Evolutionary conservation across 2,797 vertebrate genomes (phyloP).

Genomic region (Myiothlypis coronata): DNA sequence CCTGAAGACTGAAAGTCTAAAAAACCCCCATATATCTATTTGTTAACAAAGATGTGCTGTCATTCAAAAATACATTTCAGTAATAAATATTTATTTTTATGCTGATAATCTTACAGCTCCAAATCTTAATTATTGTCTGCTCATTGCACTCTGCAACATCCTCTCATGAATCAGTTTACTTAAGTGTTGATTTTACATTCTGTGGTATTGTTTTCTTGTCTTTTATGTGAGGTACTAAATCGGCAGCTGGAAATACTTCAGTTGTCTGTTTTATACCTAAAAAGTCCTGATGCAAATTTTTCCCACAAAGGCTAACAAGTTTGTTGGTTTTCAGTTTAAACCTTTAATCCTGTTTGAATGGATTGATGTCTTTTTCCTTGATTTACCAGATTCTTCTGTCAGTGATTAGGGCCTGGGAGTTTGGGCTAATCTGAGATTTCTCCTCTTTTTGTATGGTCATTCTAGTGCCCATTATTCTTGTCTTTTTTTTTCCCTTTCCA

Average conservation of each 20-base stretch:
- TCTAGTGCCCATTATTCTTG: conserved; percentile 33
- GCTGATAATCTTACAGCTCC: background rate
- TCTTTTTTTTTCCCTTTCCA: background rate
- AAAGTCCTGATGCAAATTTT: conserved; percentile 17
- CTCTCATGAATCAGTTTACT: background rate
- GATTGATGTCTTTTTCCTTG: conserved; percentile 44
- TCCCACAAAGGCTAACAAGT: conserved; percentile 37
- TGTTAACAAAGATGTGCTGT: background rate
- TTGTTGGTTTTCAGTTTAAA: conserved; percentile 54
- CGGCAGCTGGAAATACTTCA: background rate
- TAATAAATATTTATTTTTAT: background rate
- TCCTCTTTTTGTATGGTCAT: conserved; percentile 44
- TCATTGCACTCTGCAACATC: background rate
- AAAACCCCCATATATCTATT: background rate
- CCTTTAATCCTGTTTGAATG: conserved; percentile 61
- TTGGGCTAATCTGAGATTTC: conserved; percentile 41
- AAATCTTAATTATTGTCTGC: background rate
- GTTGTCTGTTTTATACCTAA: conserved; percentile 8
- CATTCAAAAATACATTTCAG: background rate
- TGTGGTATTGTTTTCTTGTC: background rate
- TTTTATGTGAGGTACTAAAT: conserved; percentile 2
- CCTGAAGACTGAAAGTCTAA: background rate
- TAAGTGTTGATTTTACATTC: conserved; percentile 24
- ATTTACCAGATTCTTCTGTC: conserved; percentile 46
- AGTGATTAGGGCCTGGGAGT: conserved; percentile 34